Evolutionary conservation across 2,113 vertebrate species (phyloP).

Genomic region (Neogale vison): DNA sequence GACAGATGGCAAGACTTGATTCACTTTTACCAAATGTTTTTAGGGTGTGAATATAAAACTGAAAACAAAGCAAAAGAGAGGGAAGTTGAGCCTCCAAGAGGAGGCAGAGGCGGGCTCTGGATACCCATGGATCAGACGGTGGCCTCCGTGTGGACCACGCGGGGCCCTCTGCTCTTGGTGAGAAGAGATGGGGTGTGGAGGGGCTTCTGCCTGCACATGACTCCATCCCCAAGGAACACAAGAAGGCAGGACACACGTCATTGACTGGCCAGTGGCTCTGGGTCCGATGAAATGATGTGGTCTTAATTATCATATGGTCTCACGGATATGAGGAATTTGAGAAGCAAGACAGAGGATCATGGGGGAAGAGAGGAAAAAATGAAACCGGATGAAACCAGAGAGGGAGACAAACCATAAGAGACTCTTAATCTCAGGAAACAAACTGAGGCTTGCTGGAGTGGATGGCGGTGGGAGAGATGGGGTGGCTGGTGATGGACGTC

Average conservation of each 20-base stretch:
- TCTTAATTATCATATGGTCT: neutral
- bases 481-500: no score
- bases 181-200: neutral
- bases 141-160: neutral
- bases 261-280: neutral
- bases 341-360: no score
- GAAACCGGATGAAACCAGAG: no score
- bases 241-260: neutral
- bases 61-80: neutral
- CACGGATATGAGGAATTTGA: no score
- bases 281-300: neutral
- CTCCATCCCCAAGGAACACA: neutral
- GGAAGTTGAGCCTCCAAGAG: neutral
- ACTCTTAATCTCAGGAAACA: no score
- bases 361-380: no score
- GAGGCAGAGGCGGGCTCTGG: neutral
- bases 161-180: neutral
- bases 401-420: no score
- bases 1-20: constrained; percentile 57
- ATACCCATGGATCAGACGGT: neutral
- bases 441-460: no score
- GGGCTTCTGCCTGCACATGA: neutral
- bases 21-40: constrained; percentile 63
- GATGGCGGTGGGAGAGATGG: no score
- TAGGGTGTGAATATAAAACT: constrained; percentile 48